Base-by-base conservation (phyloP, 2,888 invertebrate genomes). In the Cremastinae sp. region DNA sequence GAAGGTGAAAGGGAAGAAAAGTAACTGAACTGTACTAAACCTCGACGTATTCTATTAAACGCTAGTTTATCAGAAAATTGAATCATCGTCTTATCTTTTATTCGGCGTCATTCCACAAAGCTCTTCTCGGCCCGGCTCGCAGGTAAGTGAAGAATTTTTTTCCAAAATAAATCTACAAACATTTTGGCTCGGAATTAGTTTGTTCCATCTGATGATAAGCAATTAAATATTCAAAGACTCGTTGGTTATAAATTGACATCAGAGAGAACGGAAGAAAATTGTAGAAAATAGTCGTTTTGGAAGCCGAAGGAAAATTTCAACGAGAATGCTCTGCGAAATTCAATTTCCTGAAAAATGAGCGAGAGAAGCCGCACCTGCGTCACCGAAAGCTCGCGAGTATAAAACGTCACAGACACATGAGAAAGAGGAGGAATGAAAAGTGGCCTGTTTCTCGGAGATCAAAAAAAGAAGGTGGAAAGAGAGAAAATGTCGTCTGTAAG, bases 31-130 rank as follows among this genome's bases (percentile, higher is more conserved):
- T 85, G 84, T 86, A 87, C 81, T 83, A 86, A 86, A 85, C 85
- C 82, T 84, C 83, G 82, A 86, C 84, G 81, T 84, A 83, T 84
- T 87, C 84, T 85, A 85, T 87, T 87, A 87, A 87, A 87, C 82
- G 84, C 83, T 85, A 87, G 85, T 86, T 87, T 87, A 83, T 86
- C 83, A 86, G 83, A 85, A 86, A 85, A 84, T 80, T 79, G 71
- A 82, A 82, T 74, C 58, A 73, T 59, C 71, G 79, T 78, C 75
- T 82, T 49, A 35, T 51, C 22, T 8, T 66, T 73, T 53, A 73
- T 73, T 73, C 43, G 22, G 37, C 55, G 47, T 53, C 59, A 14
- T 53, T 20, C 51, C 35, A 56, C 28, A 56, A 45, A 37, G 22
- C 35, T 12, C 35, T 49, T 5, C 43, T 20, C 58, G 5, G n/a